Conservation (phyloP, 2,113 vertebrate genomes). For the Cygnus buccinator region DNA sequence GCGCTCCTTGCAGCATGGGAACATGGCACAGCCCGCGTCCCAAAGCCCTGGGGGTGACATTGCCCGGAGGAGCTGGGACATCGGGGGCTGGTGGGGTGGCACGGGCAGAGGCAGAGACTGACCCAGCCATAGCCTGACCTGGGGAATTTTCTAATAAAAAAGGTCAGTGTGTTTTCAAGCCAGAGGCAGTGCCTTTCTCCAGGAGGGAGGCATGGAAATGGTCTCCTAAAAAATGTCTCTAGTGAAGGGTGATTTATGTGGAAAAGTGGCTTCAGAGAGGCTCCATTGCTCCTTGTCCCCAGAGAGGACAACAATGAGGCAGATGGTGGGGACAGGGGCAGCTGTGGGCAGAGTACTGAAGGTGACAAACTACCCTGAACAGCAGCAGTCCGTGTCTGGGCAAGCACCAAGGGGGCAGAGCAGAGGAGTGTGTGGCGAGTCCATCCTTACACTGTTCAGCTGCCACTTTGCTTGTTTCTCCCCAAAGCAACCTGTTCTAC, state of each 20-base stretch:
- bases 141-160: neutral
- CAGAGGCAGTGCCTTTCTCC: neutral
- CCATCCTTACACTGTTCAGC: neutral
- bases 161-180: neutral
- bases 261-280: neutral
- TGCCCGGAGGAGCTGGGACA: neutral
- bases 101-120: neutral
- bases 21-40: accelerated
- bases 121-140: no score
- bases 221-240: neutral
- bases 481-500: neutral
- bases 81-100: neutral
- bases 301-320: neutral
- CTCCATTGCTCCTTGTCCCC: neutral
- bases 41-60: accelerated
- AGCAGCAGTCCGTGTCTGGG: neutral
- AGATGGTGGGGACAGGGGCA: no score
- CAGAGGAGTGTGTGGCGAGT: neutral
- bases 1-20: accelerated
- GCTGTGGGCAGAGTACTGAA: neutral
- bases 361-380: neutral
- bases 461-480: neutral
- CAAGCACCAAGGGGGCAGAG: neutral
- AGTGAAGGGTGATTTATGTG: neutral
- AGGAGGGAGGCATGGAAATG: neutral